These are phyloP conservation scores for Phyllostomus discolor DNA, from an alignment of 2,113 vertebrate species.

Conservation along the genomic window DNA sequence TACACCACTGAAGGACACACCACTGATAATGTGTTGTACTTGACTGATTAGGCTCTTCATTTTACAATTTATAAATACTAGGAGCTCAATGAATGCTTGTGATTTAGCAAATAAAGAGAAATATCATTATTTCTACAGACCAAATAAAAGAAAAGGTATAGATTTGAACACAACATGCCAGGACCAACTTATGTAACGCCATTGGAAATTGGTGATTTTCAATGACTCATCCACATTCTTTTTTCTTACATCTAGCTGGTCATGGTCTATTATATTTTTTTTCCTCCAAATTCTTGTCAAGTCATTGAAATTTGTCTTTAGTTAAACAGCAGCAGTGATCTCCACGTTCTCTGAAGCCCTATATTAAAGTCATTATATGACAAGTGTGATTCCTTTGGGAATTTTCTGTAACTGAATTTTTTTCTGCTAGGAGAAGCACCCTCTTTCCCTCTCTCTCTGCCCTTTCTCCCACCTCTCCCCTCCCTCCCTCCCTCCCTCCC, in stretches of 20 bases:
- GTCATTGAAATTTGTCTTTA: background rate
- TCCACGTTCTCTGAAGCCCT: background rate
- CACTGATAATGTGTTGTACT: constrained; percentile 45
- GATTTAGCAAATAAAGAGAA: constrained; percentile 29
- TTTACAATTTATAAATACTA: background rate
- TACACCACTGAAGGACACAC: background rate
- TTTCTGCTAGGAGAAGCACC: background rate
- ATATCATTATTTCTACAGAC: background rate
- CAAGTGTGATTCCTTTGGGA: background rate
- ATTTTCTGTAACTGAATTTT: background rate
- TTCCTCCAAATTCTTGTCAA: background rate
- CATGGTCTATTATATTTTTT: background rate
- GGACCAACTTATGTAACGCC: constrained; percentile 9
- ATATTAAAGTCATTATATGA: background rate
- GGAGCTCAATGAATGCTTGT: background rate
- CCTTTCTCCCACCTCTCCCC: background rate
- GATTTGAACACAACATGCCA: constrained; percentile 47
- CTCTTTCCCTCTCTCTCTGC: background rate
- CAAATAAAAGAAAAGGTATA: constrained; percentile 3
- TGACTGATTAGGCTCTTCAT: constrained; percentile 50
- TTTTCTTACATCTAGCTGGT: background rate
- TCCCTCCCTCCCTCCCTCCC: too few relatives aligned
- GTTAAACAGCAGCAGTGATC: background rate
- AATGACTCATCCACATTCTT: background rate
- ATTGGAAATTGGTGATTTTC: constrained; percentile 47